Percentiles rank a stretch among this genome's conserved stretches.
These are phyloP conservation scores for Corvus hawaiiensis DNA, from an alignment of 2,113 vertebrate genomes.

Conservation along the genomic window DNA sequence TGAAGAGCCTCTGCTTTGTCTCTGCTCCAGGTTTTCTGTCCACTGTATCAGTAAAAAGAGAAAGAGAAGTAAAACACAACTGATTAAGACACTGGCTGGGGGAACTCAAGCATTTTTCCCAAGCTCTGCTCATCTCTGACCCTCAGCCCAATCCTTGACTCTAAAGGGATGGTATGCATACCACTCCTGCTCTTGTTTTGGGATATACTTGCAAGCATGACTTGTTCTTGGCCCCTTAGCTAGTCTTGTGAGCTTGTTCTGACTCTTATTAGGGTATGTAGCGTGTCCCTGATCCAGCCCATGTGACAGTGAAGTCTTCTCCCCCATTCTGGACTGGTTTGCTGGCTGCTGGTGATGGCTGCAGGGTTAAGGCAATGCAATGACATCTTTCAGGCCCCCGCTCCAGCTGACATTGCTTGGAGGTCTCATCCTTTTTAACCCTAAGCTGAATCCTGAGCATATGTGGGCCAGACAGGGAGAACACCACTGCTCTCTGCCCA, in stretches of 20 bases:
- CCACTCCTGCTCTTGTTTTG: neutral
- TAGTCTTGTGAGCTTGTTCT: neutral
- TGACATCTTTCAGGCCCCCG: neutral
- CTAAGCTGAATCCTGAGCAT: neutral
- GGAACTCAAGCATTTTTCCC: neutral
- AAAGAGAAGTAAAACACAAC: neutral
- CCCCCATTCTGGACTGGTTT: neutral
- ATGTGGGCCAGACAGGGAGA: neutral
- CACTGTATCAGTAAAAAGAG: neutral
- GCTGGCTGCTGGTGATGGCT: neutral
- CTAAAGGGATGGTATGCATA: neutral
- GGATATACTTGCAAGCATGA: neutral
- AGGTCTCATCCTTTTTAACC: neutral
- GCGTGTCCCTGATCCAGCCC: neutral
- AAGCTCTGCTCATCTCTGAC: slow-evolving; percentile 7
- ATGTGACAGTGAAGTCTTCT: neutral
- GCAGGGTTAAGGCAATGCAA: neutral
- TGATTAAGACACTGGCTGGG: neutral
- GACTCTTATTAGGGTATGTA: neutral
- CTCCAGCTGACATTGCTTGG: neutral
- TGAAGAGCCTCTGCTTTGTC: neutral
- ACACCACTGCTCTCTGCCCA: neutral
- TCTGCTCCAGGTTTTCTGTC: neutral
- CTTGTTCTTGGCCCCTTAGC: neutral
- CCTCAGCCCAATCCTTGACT: neutral